Conservation (phyloP, 2,797 vertebrate species). For the Brachyalestes nurse region DNA sequence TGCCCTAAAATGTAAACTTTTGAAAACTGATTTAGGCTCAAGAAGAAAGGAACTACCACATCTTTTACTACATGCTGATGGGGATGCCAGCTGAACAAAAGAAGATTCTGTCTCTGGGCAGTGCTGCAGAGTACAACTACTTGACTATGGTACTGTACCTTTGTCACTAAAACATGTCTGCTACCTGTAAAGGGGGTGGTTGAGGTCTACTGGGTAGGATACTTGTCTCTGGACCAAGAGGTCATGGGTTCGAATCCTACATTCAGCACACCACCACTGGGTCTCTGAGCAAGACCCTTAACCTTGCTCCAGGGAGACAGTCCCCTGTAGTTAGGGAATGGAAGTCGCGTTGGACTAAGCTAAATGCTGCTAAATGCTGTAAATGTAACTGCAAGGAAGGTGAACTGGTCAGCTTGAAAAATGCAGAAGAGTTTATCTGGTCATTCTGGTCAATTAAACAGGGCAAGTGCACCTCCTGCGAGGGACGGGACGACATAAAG, state of each 20-base stretch:
- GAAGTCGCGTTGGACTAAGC: too few relatives aligned
- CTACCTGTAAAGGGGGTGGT: background rate
- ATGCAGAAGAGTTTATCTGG: background rate
- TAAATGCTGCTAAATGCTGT: too few relatives aligned
- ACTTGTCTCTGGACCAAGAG: too few relatives aligned
- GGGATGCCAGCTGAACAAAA: slow-evolving; percentile 93
- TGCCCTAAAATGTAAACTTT: background rate
- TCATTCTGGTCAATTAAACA: slow-evolving; percentile 60
- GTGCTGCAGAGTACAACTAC: slow-evolving; percentile 91
- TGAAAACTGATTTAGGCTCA: slow-evolving; percentile 76
- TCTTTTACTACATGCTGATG: slow-evolving; percentile 97
- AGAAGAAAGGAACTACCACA: slow-evolving; percentile 95
- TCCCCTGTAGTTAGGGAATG: too few relatives aligned
- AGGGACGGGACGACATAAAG: slow-evolving; percentile 91
- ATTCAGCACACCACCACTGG: too few relatives aligned
- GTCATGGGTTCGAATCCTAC: too few relatives aligned
- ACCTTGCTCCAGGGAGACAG: too few relatives aligned
- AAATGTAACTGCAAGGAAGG: too few relatives aligned
- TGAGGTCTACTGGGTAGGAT: too few relatives aligned
- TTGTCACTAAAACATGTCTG: slow-evolving; percentile 4
- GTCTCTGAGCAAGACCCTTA: too few relatives aligned
- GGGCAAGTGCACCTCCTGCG: slow-evolving; percentile 92
- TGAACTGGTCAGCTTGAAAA: background rate
- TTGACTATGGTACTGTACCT: slow-evolving; percentile 84
- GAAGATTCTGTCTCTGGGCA: slow-evolving; percentile 87